Percentiles rank a stretch among this genome's conserved stretches.
Evolutionary conservation across 2,888 invertebrate genomes (phyloP).

Genomic region (Epirrhoe alternata): DNA sequence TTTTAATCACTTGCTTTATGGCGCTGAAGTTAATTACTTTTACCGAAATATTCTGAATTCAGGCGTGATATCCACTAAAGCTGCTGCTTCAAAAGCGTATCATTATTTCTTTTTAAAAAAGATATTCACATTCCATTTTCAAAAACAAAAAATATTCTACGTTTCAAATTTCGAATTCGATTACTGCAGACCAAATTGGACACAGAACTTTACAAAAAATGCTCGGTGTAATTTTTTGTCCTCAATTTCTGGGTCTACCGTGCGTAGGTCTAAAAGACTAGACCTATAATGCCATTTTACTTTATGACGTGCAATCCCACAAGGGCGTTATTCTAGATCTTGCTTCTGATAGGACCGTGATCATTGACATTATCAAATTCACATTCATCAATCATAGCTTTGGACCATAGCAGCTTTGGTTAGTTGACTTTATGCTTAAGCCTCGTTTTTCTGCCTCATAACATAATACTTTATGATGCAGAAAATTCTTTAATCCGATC

Average conservation of each 20-base stretch:
- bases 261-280: constrained; percentile 26
- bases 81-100: not conserved
- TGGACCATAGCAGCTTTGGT: too few species aligned
- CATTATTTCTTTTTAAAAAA: not conserved
- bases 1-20: constrained; percentile 58
- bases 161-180: too few species aligned
- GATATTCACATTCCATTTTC: not conserved
- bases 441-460: too few species aligned
- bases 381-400: too few species aligned
- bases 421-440: too few species aligned
- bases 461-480: too few species aligned
- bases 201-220: constrained; percentile 20
- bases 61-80: constrained; percentile 4
- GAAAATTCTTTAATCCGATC: not conserved
- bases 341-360: too few species aligned
- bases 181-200: not conserved
- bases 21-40: constrained; percentile 50
- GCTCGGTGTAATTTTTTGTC: constrained; percentile 31
- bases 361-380: too few species aligned
- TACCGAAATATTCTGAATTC: constrained; percentile 27
- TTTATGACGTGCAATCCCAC: constrained; percentile 8
- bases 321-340: not conserved
- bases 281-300: constrained; percentile 27
- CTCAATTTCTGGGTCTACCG: constrained; percentile 36
- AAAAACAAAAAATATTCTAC: not conserved